These are phyloP conservation scores for Patella pellucida DNA, from an alignment of 2,888 invertebrate genomes.

Conservation along the genomic window DNA sequence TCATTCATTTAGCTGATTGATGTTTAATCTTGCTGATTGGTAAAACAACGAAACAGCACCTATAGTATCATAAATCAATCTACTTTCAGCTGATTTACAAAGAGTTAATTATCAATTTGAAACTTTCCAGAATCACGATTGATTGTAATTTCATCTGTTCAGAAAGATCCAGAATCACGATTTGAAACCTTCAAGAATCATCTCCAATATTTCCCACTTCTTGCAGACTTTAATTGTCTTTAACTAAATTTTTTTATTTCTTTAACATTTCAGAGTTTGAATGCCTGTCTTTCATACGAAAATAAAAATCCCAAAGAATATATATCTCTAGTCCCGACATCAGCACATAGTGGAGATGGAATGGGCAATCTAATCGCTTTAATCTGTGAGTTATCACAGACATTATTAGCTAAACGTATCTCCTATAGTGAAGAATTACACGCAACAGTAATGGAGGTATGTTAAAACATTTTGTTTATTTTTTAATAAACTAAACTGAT, in stretches of 20 bases:
- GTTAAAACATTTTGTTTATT: conserved; percentile 5
- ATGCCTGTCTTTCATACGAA: conserved; percentile 94
- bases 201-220: too few species aligned
- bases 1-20: too few species aligned
- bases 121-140: too few species aligned
- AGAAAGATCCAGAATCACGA: too few species aligned
- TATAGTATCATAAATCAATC: too few species aligned
- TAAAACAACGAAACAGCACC: too few species aligned
- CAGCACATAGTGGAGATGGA: conserved; percentile 97
- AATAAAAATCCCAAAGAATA: conserved; percentile 95
- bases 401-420: conserved; percentile 87
- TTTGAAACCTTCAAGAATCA: too few species aligned
- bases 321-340: conserved; percentile 96
- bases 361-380: conserved; percentile 97
- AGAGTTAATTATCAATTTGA: too few species aligned
- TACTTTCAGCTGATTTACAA: too few species aligned
- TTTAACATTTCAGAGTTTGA: conserved; percentile 80
- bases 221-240: too few species aligned
- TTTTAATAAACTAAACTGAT: background rate
- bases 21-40: too few species aligned
- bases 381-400: conserved; percentile 93
- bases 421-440: conserved; percentile 92
- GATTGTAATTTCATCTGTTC: too few species aligned
- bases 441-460: conserved; percentile 74
- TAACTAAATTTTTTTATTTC: background rate